Evolutionary conservation across 2,113 vertebrate species (phyloP).

Genomic region (Pardalotus punctatus): DNA sequence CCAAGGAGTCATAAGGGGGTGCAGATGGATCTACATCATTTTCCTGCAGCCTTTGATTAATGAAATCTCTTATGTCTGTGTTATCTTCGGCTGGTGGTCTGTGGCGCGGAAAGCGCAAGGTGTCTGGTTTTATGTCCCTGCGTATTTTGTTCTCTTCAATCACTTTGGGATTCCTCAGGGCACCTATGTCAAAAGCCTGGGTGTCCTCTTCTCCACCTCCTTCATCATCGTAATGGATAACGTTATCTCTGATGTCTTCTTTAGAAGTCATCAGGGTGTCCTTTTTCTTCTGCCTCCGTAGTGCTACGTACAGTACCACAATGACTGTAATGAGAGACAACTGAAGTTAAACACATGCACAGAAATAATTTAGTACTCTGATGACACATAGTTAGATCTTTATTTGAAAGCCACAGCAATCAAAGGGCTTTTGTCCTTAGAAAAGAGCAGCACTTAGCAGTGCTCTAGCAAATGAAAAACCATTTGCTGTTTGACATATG

Average conservation of each 20-base stretch:
- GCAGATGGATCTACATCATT: slow-evolving; percentile 87
- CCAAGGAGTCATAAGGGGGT: slow-evolving; percentile 95
- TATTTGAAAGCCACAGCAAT: neutral
- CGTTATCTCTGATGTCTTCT: slow-evolving; percentile 96
- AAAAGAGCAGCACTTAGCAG: neutral
- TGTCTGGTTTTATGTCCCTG: slow-evolving; percentile 92
- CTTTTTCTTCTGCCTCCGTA: slow-evolving; percentile 93
- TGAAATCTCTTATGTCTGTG: slow-evolving; percentile 91
- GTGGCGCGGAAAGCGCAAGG: slow-evolving; percentile 70
- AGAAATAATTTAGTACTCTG: neutral
- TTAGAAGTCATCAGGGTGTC: slow-evolving; percentile 97
- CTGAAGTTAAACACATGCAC: neutral
- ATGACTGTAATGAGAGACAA: slow-evolving; percentile 79
- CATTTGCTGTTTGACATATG: neutral
- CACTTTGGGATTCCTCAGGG: slow-evolving; percentile 92
- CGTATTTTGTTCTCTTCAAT: slow-evolving; percentile 91
- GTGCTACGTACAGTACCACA: slow-evolving; percentile 92
- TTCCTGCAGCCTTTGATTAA: slow-evolving; percentile 87
- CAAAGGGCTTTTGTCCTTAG: neutral
- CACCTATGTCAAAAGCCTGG: slow-evolving; percentile 96
- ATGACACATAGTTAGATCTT: neutral
- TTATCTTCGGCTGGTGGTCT: slow-evolving; percentile 79
- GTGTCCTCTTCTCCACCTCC: slow-evolving; percentile 98
- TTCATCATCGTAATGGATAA: slow-evolving; percentile 98
- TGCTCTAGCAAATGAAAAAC: neutral